phyloP scores from a whole-genome alignment of 64 coral and sea anemone species.

The Dendronephthya gigantea region DNA sequence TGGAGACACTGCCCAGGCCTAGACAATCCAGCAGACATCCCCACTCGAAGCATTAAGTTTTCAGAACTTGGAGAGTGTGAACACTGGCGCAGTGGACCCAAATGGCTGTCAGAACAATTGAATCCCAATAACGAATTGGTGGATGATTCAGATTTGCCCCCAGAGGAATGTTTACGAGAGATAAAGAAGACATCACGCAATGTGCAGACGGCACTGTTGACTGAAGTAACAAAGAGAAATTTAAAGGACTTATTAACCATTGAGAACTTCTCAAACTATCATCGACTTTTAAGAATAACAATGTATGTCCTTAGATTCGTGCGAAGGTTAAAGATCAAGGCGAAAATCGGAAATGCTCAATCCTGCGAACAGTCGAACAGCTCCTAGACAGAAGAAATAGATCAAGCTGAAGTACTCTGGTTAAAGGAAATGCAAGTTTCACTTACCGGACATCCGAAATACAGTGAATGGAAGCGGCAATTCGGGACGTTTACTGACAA shows the following conservation, averaged over 20 bases:
- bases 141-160: neutral
- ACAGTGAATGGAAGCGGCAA: neutral
- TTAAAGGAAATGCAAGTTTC: neutral
- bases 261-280: too few species aligned
- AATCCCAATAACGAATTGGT: neutral
- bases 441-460: neutral
- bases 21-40: neutral
- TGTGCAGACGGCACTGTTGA: neutral
- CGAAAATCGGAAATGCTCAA: neutral
- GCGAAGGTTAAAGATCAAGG: neutral
- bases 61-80: neutral
- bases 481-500: neutral
- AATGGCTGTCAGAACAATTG: neutral
- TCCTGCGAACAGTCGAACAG: neutral
- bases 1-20: neutral
- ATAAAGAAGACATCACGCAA: neutral
- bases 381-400: neutral
- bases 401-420: neutral
- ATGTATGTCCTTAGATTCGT: neutral
- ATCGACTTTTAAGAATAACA: neutral
- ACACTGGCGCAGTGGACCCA: neutral
- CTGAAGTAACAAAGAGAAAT: too few species aligned
- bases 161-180: neutral
- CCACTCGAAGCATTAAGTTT: neutral
- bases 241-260: too few species aligned